Evolutionary conservation across 2,113 vertebrate genomes (phyloP), one percentile per base, ranked within the genome.

Genomic region (Nycticryphes semicollaris): DNA sequence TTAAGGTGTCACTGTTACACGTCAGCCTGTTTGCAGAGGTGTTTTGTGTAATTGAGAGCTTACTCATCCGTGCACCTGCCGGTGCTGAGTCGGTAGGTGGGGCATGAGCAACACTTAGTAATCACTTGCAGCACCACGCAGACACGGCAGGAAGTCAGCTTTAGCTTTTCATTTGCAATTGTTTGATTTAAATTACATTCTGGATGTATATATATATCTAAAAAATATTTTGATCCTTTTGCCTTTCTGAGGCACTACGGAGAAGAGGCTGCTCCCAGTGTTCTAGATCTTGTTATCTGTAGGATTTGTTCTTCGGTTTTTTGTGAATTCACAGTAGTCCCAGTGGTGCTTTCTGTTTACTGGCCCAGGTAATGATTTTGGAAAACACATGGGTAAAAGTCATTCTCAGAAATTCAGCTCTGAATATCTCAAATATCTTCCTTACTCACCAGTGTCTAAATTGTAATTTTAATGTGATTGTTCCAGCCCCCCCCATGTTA

Each of bases 1-100:
- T 2, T 14, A 14, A 60, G n/a, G 5, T 43, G 39, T n/a, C 35
- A 1, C 77, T 43, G 3, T 24, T n/a, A 48, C n/a, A 5, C 5
- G 9, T 14, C 66, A 43, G 28, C 75, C 50, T 59, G 53, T 45
- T 72, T 27, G 45, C 35, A 28, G 59, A 66, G 43, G 28, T 43
- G 43, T 7, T 68, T 25, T 18, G 37, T 59, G 33, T 41, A 63
- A 50, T 13, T 7, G 8, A 7, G 9, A 16, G 51, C 60, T 59
- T 59, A 48, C 4, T 81, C n/a, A 7, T 7, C 41, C 21, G 51
- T 76, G 73, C 69, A 23, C 70, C 56, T 60, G 73, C 66, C 79
- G 41, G 66, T 54, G 54, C 39, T 39, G 72, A 82, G 39, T 27
- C 11, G 59, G 59, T 24, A 33, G n/a, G 22, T 41, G 14, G 31